A percentile compares a stretch with the other conserved stretches of the same genome.
phyloP scores from a whole-genome alignment of 2,888 invertebrate genomes.

The Proisotoma minuta region DNA sequence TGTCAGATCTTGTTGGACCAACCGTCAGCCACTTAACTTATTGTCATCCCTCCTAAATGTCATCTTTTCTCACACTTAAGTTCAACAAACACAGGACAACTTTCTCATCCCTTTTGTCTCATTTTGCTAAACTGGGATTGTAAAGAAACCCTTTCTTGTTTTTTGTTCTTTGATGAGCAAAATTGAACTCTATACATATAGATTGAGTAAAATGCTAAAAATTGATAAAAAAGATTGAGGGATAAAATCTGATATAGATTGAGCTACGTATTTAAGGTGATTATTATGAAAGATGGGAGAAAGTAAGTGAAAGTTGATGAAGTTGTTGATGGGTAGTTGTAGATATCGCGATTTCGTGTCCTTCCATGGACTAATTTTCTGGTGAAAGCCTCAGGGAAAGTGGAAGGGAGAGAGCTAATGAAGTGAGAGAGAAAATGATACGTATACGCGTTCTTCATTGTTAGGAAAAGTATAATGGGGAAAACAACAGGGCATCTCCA shows the following conservation, averaged over 20 bases:
- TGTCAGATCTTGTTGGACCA: slow-evolving; percentile 9
- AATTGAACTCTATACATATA: not conserved
- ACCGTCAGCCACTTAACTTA: slow-evolving; percentile 17
- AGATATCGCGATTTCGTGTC: not conserved
- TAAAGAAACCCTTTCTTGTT: not conserved
- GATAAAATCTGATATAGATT: not conserved
- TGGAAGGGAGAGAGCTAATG: not conserved
- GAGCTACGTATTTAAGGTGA: not conserved
- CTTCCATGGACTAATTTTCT: too few relatives aligned
- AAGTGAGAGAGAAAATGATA: not conserved
- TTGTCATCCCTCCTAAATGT: slow-evolving; percentile 20
- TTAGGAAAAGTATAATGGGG: too few relatives aligned
- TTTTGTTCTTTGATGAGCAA: not conserved
- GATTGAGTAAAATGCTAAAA: not conserved
- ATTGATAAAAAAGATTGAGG: not conserved
- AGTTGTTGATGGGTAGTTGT: not conserved
- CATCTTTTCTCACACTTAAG: not conserved
- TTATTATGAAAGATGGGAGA: not conserved
- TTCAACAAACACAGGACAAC: too few relatives aligned
- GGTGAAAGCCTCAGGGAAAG: too few relatives aligned
- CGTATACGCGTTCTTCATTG: not conserved
- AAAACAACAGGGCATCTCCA: too few relatives aligned
- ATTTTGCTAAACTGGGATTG: not conserved
- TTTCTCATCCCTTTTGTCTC: not conserved
- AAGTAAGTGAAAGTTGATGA: slow-evolving; percentile 3